Evolutionary conservation across 1,140 invertebrate species (phyloP), one percentile per base, ranked within the genome.

Genomic region (Sesamia nonagrioides): DNA sequence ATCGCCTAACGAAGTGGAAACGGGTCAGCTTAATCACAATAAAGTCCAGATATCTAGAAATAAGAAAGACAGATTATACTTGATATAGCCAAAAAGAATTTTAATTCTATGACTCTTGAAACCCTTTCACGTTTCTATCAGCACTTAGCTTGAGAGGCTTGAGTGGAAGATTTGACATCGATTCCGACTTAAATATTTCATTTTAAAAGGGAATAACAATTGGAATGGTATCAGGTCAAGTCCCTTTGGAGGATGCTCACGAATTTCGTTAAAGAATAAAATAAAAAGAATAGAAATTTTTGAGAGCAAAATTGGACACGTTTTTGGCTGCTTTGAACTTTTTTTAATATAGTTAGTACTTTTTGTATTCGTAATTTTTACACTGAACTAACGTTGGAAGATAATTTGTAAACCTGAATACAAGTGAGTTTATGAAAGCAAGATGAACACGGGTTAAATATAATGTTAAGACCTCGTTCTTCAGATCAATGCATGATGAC

Each of bases 151-250:
- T 21, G 13, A 60, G 33, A 11, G 56, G 35, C 11, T 33, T n/a
- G 15, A 60, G 15, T 35, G 56, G 56, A 35, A 60, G 27, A 27
- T 33, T 60, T 33, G 13, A 60, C 56, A 60, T 60, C 27, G 56
- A 60, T 60, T 60, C 2, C 0, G 18, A 35, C 45, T 13, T 5
- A 15, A 35, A 60, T 60, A 60, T 60, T 60, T 27, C 56, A 33
- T 60, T 60, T 60, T 15, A 15, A 11, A 15, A 60, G 56, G 13
- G 56, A 60, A 60, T 60, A 60, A 60, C 33, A 33, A 60, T 27
- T 60, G 27, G 27, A 1, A 35, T 35, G 33, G n/a, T 60, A 35
- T 9, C 21, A 60, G 27, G 56, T 35, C 13, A 27, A 33, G 27
- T 11, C 4, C 13, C 33, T 58, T 27, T 27, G 56, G 33, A 15